Evolutionary conservation across 2,113 vertebrate species (phyloP).

Genomic region (Sinocyclocheilus anophthalmus): DNA sequence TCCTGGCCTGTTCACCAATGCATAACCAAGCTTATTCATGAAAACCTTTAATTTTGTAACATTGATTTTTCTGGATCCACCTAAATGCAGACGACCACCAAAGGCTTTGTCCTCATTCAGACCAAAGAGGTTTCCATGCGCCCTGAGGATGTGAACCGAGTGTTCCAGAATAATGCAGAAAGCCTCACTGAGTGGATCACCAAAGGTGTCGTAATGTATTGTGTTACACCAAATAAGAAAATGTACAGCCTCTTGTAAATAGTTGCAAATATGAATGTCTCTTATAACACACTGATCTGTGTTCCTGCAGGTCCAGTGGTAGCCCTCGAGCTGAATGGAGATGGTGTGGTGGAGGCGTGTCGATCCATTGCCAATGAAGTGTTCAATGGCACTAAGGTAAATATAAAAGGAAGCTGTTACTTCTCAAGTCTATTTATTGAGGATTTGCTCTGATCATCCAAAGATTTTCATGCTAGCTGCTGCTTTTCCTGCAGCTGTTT

Average conservation of each 20-base stretch:
- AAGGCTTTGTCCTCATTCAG: constrained; percentile 87
- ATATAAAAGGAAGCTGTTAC: background rate
- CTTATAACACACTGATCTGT: background rate
- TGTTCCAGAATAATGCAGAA: constrained; percentile 84
- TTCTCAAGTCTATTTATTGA: background rate
- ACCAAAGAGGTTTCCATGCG: constrained; percentile 95
- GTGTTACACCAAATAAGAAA: background rate
- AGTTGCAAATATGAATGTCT: background rate
- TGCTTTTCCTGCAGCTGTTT: constrained; percentile 79
- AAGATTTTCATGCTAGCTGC: background rate
- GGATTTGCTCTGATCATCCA: background rate
- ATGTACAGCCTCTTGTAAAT: background rate
- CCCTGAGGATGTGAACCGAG: constrained; percentile 87
- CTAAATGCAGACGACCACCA: constrained; percentile 76
- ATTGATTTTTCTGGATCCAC: background rate
- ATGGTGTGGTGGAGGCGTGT: constrained; percentile 86
- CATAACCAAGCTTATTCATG: background rate
- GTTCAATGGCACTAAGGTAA: constrained; percentile 89
- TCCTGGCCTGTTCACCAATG: background rate
- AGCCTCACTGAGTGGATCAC: constrained; percentile 83
- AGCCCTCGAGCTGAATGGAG: constrained; percentile 91
- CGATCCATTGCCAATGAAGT: constrained; percentile 75
- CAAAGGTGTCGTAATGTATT: constrained; percentile 75
- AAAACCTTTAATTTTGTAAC: background rate
- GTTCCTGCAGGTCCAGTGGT: constrained; percentile 84